Evolutionary conservation across 1,140 invertebrate species (phyloP).

Genomic region (Anoplophora glabripennis): DNA sequence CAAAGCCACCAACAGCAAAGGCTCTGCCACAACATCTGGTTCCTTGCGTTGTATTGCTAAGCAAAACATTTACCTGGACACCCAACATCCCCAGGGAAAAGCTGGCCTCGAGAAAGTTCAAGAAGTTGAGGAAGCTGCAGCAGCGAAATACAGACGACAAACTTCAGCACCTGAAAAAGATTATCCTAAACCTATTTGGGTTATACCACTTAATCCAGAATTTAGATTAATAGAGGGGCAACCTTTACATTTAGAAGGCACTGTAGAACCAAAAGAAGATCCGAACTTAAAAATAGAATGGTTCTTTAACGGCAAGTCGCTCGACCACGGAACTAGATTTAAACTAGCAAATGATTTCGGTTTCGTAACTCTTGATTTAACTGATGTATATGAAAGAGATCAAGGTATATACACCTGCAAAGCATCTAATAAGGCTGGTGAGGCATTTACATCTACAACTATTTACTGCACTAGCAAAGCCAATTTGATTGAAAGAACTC

Average conservation of each 20-base stretch:
- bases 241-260: slow-evolving; percentile 86
- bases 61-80: slow-evolving; percentile 76
- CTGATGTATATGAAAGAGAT: slow-evolving; percentile 87
- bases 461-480: slow-evolving; percentile 80
- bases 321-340: slow-evolving; percentile 81
- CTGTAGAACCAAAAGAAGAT: slow-evolving; percentile 94
- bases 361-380: slow-evolving; percentile 85
- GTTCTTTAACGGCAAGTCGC: slow-evolving; percentile 88
- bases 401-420: slow-evolving; percentile 92
- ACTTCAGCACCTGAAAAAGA: slow-evolving; percentile 66
- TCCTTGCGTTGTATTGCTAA: slow-evolving; percentile 78
- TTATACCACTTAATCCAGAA: slow-evolving; percentile 75
- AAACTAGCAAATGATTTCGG: slow-evolving; percentile 90
- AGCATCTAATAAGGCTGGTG: slow-evolving; percentile 80
- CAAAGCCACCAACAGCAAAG: slow-evolving; percentile 87
- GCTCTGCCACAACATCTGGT: slow-evolving; percentile 83
- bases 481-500: slow-evolving; percentile 80
- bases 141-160: slow-evolving; percentile 65
- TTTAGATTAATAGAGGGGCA: slow-evolving; percentile 87
- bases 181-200: slow-evolving; percentile 86
- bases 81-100: slow-evolving; percentile 86
- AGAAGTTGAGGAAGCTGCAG: slow-evolving; percentile 75
- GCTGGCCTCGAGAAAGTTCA: slow-evolving; percentile 81
- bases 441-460: slow-evolving; percentile 88
- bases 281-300: slow-evolving; percentile 92